Conservation (phyloP, 2,888 invertebrate species). For the Vannuccia rotundouncinata region DNA sequence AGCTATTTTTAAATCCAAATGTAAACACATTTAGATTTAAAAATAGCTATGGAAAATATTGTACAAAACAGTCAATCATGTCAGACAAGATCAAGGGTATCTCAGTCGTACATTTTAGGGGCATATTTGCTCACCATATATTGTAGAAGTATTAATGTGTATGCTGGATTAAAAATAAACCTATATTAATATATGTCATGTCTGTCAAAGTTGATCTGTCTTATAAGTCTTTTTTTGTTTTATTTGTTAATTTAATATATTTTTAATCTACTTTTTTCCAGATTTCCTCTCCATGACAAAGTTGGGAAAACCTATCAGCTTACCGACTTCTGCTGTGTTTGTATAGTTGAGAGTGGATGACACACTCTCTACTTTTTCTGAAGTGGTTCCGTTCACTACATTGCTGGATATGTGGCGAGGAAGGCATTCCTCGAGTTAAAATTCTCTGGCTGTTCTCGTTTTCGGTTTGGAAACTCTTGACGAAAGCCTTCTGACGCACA, state of each 20-base stretch:
- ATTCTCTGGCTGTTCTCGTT: background rate
- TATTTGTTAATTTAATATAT: background rate
- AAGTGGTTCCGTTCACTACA: background rate
- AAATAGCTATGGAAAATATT: background rate
- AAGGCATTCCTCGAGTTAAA: background rate
- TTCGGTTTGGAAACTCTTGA: background rate
- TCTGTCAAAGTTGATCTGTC: background rate
- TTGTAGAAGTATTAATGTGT: background rate
- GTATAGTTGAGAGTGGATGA: background rate
- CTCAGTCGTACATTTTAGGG: background rate
- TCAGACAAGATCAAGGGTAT: background rate
- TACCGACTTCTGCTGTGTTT: background rate
- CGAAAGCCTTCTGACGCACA: background rate
- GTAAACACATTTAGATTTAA: background rate
- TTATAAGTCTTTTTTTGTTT: background rate
- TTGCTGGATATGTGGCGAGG: background rate
- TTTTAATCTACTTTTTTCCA: background rate
- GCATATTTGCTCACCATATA: no score
- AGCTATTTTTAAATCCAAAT: background rate
- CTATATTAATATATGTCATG: background rate
- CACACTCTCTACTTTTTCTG: background rate
- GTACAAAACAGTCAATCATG: background rate
- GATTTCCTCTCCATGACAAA: background rate
- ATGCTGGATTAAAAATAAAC: background rate
- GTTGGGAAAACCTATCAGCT: background rate